Evolutionary conservation across 2,797 vertebrate genomes (phyloP).

Genomic region (Gila robusta): DNA sequence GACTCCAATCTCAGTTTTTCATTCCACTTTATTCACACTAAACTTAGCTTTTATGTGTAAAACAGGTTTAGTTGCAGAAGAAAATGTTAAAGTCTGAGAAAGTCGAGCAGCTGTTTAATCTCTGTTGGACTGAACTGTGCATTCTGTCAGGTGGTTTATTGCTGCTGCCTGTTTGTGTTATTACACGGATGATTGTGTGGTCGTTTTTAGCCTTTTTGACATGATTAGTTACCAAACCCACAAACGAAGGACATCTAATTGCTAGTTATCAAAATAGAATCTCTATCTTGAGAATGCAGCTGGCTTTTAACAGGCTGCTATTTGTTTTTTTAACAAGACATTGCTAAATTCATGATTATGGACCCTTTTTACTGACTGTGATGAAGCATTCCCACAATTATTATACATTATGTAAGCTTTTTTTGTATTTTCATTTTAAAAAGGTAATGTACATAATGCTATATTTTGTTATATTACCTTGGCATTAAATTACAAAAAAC

Average conservation of each 20-base stretch:
- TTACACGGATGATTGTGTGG: not conserved
- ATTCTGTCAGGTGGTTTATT: slow-evolving; percentile 14
- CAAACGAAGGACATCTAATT: not conserved
- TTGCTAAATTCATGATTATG: not conserved
- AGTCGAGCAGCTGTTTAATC: not conserved
- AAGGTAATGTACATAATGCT: not conserved
- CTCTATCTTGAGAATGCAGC: slow-evolving; percentile 5
- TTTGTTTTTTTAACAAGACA: not conserved
- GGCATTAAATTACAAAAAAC: not conserved
- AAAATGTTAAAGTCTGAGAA: not conserved
- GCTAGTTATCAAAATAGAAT: not conserved
- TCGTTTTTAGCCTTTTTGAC: slow-evolving; percentile 4
- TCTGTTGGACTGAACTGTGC: not conserved
- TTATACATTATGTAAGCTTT: not conserved
- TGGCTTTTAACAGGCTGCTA: slow-evolving; percentile 14
- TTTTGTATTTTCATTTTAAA: not conserved
- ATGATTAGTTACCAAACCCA: not conserved
- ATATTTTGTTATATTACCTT: not conserved
- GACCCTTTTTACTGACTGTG: not conserved
- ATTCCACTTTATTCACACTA: not conserved
- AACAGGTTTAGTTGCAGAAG: not conserved
- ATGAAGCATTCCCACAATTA: not conserved
- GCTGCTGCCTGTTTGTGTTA: not conserved
- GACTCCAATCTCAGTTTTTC: not conserved
- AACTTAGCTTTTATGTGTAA: not conserved